phyloP scores from a whole-genome alignment of 2,888 invertebrate species.

The Mesochorus sp. region DNA sequence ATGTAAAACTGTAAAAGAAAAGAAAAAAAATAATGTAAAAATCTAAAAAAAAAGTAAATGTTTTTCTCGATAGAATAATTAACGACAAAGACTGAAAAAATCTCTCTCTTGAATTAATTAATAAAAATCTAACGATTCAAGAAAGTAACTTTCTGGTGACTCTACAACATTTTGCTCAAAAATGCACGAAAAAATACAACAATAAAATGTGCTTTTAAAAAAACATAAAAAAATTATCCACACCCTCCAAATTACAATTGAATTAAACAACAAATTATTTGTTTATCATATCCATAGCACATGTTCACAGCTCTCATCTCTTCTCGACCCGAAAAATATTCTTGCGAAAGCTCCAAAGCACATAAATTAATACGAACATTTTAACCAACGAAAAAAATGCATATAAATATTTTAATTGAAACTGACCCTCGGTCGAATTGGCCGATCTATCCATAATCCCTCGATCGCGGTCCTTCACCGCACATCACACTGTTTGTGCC shows the following conservation, averaged over 20 bases:
- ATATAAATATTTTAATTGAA: neutral
- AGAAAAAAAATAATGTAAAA: neutral
- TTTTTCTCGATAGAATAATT: neutral
- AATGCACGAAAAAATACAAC: too few species aligned
- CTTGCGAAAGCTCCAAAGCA: too few species aligned
- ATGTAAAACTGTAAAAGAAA: neutral
- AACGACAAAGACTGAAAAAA: too few species aligned
- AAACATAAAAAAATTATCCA: too few species aligned
- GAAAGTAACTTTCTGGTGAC: too few species aligned
- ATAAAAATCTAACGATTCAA: too few species aligned
- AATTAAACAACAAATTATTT: slow-evolving; percentile 1
- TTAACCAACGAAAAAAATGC: neutral
- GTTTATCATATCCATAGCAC: neutral
- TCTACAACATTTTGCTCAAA: too few species aligned
- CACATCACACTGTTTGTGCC: slow-evolving; percentile 76
- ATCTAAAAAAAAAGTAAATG: neutral
- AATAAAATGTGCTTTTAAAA: too few species aligned
- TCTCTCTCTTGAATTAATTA: too few species aligned
- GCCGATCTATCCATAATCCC: slow-evolving; percentile 79
- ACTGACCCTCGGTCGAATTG: slow-evolving; percentile 78
- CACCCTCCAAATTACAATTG: neutral
- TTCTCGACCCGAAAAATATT: too few species aligned
- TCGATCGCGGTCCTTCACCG: slow-evolving; percentile 71
- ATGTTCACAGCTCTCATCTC: too few species aligned
- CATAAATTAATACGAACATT: neutral